Evolutionary conservation across 1,140 invertebrate genomes (phyloP).

Genomic region (Matsumurasca onukii): DNA sequence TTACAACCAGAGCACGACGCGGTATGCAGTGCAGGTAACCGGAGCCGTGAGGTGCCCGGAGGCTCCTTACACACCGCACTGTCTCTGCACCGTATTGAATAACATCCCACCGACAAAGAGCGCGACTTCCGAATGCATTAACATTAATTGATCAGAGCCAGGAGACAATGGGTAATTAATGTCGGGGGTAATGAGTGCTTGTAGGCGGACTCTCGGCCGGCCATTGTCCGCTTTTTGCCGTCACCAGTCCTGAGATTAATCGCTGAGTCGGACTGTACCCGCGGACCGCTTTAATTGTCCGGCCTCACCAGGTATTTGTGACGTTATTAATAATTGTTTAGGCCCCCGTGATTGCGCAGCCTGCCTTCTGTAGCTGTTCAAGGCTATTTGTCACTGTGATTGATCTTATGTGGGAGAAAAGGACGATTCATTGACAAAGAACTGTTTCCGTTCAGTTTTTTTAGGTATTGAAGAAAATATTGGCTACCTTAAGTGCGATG

Average conservation of each 20-base stretch:
- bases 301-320: conserved; percentile 12
- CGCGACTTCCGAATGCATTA: conserved; percentile 20
- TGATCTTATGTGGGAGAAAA: background rate
- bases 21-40: too few species aligned
- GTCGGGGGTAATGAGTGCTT: conserved; percentile 4
- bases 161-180: conserved; percentile 15
- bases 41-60: too few species aligned
- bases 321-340: conserved; percentile 3
- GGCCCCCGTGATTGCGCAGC: background rate
- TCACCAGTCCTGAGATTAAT: conserved; percentile 8
- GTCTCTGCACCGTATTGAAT: conserved; percentile 20
- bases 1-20: too few species aligned
- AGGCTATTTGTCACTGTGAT: background rate
- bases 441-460: too few species aligned
- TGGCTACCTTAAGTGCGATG: too few species aligned
- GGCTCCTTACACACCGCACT: too few species aligned
- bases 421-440: too few species aligned
- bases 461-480: too few species aligned
- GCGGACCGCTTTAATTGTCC: background rate
- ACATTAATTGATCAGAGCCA: background rate
- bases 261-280: background rate
- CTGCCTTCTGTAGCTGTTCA: background rate
- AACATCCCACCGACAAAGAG: conserved; percentile 10
- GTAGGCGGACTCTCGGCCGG: background rate
- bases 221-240: conserved; percentile 14